Evolutionary conservation across 2,797 vertebrate species (phyloP).

Genomic region (Ibycter americanus): DNA sequence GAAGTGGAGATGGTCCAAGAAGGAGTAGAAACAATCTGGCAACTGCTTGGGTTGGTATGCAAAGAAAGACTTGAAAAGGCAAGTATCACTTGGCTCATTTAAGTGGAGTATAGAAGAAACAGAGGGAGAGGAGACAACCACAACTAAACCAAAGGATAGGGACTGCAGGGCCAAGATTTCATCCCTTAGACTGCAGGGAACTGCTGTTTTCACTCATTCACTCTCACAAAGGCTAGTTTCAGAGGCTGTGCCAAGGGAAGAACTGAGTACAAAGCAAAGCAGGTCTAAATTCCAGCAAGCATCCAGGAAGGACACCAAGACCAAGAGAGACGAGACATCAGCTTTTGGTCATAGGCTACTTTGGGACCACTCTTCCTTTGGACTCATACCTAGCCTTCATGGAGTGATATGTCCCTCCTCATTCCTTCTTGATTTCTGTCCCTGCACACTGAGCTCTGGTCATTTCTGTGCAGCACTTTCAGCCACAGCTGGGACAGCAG

Average conservation of each 20-base stretch:
- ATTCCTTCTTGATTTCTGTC: neutral
- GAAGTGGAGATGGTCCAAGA: neutral
- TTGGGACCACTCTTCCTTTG: neutral
- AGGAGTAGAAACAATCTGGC: neutral
- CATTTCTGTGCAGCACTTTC: neutral
- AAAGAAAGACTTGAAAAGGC: neutral
- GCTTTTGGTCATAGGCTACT: neutral
- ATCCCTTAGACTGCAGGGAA: neutral
- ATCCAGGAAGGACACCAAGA: neutral
- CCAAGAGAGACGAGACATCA: neutral
- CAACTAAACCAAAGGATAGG: neutral
- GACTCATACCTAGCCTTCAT: neutral
- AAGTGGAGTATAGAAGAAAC: neutral
- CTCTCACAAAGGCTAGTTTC: neutral
- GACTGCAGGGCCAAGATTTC: neutral
- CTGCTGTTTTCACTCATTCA: neutral
- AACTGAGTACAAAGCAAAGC: neutral
- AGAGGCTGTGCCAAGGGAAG: neutral
- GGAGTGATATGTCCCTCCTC: accelerated
- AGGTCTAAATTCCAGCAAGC: neutral
- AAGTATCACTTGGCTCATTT: neutral
- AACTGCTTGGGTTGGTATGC: neutral
- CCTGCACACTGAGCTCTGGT: neutral
- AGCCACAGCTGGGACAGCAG: neutral
- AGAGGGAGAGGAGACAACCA: neutral